Percentiles rank a stretch among this genome's conserved stretches.
These are phyloP conservation scores for Listronotus bonariensis DNA, from an alignment of 1,140 invertebrate genomes.

Conservation along the genomic window DNA sequence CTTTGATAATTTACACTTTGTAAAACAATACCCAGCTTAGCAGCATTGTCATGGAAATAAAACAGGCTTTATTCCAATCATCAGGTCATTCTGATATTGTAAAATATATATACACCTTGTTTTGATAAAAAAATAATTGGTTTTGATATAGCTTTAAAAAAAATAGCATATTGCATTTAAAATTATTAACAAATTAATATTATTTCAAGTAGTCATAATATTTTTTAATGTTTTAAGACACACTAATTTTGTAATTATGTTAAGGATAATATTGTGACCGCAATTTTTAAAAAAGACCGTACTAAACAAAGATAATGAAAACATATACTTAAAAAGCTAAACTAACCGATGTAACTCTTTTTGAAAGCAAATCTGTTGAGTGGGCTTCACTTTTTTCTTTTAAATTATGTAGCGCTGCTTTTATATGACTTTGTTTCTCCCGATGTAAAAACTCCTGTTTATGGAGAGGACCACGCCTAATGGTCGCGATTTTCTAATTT, in stretches of 20 bases:
- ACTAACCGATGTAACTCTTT: neutral
- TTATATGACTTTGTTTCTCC: neutral
- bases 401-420: conserved; percentile 11
- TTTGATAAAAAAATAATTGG: neutral
- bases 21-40: conserved; percentile 18
- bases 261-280: no score
- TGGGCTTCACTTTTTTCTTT: conserved; percentile 3
- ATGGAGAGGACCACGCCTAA: neutral
- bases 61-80: conserved; percentile 12
- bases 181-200: no score
- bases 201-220: no score
- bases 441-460: conserved; percentile 15
- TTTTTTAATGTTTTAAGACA: no score
- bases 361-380: conserved; percentile 2
- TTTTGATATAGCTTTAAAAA: no score
- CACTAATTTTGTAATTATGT: no score
- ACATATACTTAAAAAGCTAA: neutral
- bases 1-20: conserved; percentile 20
- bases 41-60: conserved; percentile 1
- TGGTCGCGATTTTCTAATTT: neutral
- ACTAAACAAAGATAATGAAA: no score
- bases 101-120: neutral
- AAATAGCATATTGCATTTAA: no score
- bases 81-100: neutral
- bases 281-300: no score